These are phyloP conservation scores for Acanthosepion esculentum DNA, from an alignment of 2,888 invertebrate species.

Conservation along the genomic window DNA sequence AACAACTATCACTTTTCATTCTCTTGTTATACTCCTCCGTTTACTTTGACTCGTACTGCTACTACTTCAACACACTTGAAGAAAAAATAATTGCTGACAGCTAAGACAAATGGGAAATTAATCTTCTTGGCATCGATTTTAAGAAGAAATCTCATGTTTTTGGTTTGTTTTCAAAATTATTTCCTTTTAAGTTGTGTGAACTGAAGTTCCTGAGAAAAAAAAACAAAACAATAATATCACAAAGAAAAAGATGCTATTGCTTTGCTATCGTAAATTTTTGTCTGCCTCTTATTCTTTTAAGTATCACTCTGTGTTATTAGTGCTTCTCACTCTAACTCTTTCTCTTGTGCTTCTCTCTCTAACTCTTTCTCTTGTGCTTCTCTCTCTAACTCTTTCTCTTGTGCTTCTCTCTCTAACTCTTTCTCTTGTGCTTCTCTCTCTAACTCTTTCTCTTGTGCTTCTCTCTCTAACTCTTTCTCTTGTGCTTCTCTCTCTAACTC, in stretches of 20 bases:
- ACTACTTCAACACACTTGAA: background rate
- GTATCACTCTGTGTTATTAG: too few relatives aligned
- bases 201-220: background rate
- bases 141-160: background rate
- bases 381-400: background rate
- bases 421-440: background rate
- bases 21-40: background rate
- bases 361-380: background rate
- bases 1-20: background rate
- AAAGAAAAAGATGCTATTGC: background rate
- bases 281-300: background rate
- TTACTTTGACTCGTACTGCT: background rate
- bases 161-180: background rate
- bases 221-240: background rate
- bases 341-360: background rate
- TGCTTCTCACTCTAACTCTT: too few relatives aligned
- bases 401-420: too few relatives aligned
- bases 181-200: background rate
- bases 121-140: conserved; percentile 33
- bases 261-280: background rate
- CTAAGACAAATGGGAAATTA: conserved; percentile 33
- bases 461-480: fast-evolving
- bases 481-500: too few relatives aligned
- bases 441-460: background rate
- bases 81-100: conserved; percentile 4